Evolutionary conservation across 1,140 invertebrate genomes (phyloP).

Genomic region (Bombus soroeensis): DNA sequence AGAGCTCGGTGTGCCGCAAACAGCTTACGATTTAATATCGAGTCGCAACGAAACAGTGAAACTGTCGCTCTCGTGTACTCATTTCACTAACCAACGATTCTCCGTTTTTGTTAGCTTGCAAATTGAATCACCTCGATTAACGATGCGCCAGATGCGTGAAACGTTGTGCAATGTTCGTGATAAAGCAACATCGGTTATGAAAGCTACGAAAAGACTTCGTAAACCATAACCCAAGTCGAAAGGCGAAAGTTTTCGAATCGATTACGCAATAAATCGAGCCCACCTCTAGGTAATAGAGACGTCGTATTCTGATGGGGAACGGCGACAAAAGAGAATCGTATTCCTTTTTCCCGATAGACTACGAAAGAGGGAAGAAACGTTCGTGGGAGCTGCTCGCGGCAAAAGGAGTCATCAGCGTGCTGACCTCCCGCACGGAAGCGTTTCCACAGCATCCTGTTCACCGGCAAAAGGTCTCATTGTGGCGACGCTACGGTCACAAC

Average conservation of each 20-base stretch:
- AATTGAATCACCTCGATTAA: neutral
- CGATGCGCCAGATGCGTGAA: neutral
- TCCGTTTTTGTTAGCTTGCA: neutral
- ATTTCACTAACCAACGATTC: neutral
- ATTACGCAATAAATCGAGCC: neutral
- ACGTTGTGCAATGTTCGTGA: neutral
- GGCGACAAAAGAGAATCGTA: constrained; percentile 55
- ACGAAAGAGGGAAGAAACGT: constrained; percentile 1
- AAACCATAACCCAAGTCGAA: neutral
- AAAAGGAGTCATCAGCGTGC: constrained; percentile 67
- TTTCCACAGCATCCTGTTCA: constrained; percentile 63
- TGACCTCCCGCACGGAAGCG: constrained; percentile 58
- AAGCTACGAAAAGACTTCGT: neutral
- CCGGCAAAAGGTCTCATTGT: constrained; percentile 71
- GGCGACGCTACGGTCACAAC: constrained; percentile 70
- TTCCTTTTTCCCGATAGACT: constrained; percentile 28
- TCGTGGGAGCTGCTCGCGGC: constrained; percentile 48
- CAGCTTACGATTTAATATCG: constrained; percentile 40
- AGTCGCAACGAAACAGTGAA: neutral
- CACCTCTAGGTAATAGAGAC: constrained; percentile 7
- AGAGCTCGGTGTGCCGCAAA: constrained; percentile 42
- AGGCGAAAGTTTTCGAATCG: neutral
- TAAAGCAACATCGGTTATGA: too few species aligned
- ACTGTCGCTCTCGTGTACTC: too few species aligned
- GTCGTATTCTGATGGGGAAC: constrained; percentile 37